Evolutionary conservation across 2,113 vertebrate genomes (phyloP).

Genomic region (Tor tambroides): DNA sequence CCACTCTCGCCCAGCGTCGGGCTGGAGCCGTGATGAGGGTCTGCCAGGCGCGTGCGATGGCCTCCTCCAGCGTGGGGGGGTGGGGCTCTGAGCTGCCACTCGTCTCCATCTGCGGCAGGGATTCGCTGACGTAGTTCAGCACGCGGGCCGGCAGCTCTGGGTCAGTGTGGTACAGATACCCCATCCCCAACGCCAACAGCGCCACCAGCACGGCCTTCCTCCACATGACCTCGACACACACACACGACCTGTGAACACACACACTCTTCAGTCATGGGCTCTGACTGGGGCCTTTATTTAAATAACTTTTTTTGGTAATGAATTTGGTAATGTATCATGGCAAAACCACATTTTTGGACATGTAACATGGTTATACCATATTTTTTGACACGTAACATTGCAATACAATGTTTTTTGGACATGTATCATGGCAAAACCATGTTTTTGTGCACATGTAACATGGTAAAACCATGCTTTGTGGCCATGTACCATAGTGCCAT

Average conservation of each 20-base stretch:
- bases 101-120: constrained; percentile 70
- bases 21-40: constrained; percentile 82
- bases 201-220: constrained; percentile 80
- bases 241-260: not conserved
- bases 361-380: not conserved
- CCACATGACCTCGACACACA: constrained; percentile 82
- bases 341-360: not conserved
- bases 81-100: constrained; percentile 51
- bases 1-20: constrained; percentile 85
- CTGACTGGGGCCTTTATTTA: not conserved
- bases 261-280: no score
- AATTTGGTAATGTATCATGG: not conserved
- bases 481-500: no score
- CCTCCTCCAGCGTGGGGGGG: constrained; percentile 74
- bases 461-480: not conserved
- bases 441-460: not conserved
- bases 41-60: constrained; percentile 87
- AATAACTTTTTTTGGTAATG: no score
- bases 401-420: not conserved
- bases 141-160: constrained; percentile 76
- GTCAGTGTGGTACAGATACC: constrained; percentile 77
- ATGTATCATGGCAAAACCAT: not conserved
- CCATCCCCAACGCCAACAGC: constrained; percentile 82
- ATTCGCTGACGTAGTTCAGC: constrained; percentile 75
- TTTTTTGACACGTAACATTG: not conserved